Conservation (phyloP, 2,797 vertebrate species). For the Catostomus latipinnis region DNA sequence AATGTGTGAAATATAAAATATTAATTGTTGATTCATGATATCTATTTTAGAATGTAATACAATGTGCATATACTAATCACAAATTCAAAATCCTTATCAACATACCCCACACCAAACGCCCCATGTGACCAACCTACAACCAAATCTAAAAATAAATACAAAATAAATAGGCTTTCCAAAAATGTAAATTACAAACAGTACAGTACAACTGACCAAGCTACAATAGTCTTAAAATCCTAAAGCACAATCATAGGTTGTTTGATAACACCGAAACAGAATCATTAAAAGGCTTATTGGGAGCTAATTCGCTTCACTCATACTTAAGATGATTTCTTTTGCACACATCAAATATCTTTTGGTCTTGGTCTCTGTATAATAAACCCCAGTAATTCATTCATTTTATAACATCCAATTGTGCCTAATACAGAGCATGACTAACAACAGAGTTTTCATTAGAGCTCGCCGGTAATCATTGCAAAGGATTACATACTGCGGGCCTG, state of each 20-base stretch:
- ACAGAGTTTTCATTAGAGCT: slow-evolving; percentile 29
- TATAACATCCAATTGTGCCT: slow-evolving; percentile 31
- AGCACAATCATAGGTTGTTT: background rate
- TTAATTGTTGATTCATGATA: too few relatives aligned
- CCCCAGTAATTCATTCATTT: slow-evolving; percentile 16
- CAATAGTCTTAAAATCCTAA: background rate
- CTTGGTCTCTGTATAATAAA: slow-evolving; percentile 8
- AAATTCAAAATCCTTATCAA: too few relatives aligned
- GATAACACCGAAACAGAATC: slow-evolving; percentile 1
- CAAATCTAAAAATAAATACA: background rate
- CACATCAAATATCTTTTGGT: slow-evolving; percentile 33
- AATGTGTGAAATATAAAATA: too few relatives aligned
- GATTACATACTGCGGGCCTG: slow-evolving; percentile 31
- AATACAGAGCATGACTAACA: slow-evolving; percentile 35
- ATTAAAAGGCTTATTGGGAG: slow-evolving; percentile 26
- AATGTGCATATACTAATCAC: too few relatives aligned
- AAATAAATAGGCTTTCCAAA: background rate
- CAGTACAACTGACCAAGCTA: background rate
- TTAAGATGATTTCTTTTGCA: slow-evolving; percentile 26
- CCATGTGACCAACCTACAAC: background rate
- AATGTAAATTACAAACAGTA: background rate
- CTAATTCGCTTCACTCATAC: background rate
- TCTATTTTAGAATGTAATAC: too few relatives aligned
- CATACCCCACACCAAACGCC: too few relatives aligned
- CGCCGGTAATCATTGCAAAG: slow-evolving; percentile 28